Evolutionary conservation across 2,797 vertebrate species (phyloP).

Genomic region (Gambelia wislizenii): DNA sequence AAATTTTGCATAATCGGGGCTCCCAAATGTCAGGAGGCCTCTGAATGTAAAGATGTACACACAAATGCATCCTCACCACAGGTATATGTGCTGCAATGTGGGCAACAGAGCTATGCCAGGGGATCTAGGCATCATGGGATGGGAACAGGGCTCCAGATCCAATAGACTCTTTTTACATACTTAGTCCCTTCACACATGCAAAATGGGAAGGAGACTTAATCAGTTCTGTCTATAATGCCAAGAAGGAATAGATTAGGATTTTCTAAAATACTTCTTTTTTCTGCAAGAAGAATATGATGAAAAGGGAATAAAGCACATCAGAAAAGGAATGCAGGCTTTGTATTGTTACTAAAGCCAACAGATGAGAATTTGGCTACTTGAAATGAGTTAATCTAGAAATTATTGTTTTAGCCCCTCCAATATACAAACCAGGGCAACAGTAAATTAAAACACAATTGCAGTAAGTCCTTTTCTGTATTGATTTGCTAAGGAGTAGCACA

Average conservation of each 20-base stretch:
- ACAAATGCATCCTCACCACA: background rate
- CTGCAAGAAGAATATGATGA: no score
- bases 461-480: constrained; percentile 44
- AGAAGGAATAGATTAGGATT: background rate
- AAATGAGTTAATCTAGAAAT: background rate
- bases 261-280: no score
- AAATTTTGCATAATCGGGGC: background rate
- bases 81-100: no score
- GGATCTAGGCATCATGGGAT: background rate
- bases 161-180: background rate
- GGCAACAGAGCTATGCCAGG: no score
- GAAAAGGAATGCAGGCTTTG: no score
- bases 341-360: background rate
- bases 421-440: constrained; percentile 20
- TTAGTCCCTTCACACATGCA: background rate
- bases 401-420: background rate
- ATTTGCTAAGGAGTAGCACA: constrained; percentile 42
- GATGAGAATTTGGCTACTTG: constrained; percentile 1
- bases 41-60: background rate
- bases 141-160: background rate
- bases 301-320: background rate
- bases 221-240: background rate
- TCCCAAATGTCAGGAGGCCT: background rate
- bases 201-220: background rate
- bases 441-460: constrained; percentile 30